Conservation (phyloP, 2,888 invertebrate species). For the Morpho achilles region DNA sequence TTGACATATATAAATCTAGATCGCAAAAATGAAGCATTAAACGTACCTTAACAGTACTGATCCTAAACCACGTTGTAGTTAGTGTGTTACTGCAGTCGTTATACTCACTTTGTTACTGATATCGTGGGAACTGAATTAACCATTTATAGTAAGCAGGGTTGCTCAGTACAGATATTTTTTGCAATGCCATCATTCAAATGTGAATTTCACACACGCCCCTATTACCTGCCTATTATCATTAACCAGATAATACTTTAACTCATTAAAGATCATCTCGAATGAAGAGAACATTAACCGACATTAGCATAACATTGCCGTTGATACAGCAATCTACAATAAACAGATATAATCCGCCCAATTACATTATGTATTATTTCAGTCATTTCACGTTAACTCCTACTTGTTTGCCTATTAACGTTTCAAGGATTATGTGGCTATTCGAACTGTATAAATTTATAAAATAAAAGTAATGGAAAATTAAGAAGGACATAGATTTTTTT, state of each 20-base stretch:
- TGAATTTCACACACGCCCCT: conserved; percentile 60
- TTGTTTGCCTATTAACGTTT: not conserved
- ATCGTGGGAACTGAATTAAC: conserved; percentile 60
- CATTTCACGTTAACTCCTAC: conserved; percentile 1
- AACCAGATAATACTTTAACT: conserved; percentile 45
- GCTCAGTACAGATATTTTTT: conserved; percentile 61
- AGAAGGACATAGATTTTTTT: too few species aligned
- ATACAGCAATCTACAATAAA: conserved; percentile 35
- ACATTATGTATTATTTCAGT: conserved; percentile 31
- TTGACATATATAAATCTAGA: too few species aligned
- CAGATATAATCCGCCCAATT: conserved; percentile 48
- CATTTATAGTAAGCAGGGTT: conserved; percentile 69
- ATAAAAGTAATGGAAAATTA: too few species aligned
- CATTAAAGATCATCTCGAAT: conserved; percentile 45
- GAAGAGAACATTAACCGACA: conserved; percentile 56
- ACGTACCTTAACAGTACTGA: too few species aligned
- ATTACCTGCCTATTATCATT: conserved; percentile 50
- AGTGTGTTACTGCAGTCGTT: conserved; percentile 39
- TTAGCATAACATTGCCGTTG: conserved; percentile 55
- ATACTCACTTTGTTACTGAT: conserved; percentile 57
- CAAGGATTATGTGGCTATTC: conserved; percentile 1
- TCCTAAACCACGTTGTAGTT: too few species aligned
- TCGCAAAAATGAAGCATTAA: too few species aligned
- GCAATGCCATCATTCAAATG: conserved; percentile 63
- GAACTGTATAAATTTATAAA: not conserved